Evolutionary conservation across 2,797 vertebrate species (phyloP), one percentile per base, ranked within the genome.

Genomic region (Argentina silus): DNA sequence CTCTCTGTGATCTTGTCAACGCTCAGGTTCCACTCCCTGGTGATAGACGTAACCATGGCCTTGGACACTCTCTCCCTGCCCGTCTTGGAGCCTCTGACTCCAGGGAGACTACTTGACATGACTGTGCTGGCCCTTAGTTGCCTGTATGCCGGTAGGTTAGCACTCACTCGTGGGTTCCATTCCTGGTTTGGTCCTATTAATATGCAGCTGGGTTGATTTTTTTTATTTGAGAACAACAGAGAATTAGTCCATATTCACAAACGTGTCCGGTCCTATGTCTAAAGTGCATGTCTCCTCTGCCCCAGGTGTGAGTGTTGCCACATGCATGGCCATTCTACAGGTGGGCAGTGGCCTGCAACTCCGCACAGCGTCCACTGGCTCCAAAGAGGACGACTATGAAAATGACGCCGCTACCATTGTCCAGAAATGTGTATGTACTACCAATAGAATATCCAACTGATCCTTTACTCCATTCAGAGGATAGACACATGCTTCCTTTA

Each of bases 11-110:
- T 6, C 50, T 55, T 19, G 17, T 0, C 66, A 53, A 19, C 73
- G 55, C 70, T 0, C 74, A 99, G 98, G 75, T 99, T 99, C 88
- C 98, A 99, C 84, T 99, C 98, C 0, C 90, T 99, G 87, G 97
- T 99, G 63, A 98, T 99, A 68, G 98, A 99, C 1, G 98, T 99
- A 74, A 99, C 98, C 51, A 99, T 99, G 97, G 98, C 98, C 15
- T 85, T 99, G 92, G 98, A 99, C 77, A 98, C 98, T 0, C 95
- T 99, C 45, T 99, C 97, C 69, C 89, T 99, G 19, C 98, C 98
- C 19, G 97, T 99, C 0, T 87, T 99, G 86, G 98, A 99, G 85
- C 98, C 98, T 23, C 89, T 99, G 81, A 99, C 94, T 3, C 98
- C 98, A 74, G 95, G 95, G 1, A 95, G 98, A 62, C 91, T 99